Base-by-base conservation (phyloP, 1,140 invertebrate genomes). In the Glomeris maerens region DNA sequence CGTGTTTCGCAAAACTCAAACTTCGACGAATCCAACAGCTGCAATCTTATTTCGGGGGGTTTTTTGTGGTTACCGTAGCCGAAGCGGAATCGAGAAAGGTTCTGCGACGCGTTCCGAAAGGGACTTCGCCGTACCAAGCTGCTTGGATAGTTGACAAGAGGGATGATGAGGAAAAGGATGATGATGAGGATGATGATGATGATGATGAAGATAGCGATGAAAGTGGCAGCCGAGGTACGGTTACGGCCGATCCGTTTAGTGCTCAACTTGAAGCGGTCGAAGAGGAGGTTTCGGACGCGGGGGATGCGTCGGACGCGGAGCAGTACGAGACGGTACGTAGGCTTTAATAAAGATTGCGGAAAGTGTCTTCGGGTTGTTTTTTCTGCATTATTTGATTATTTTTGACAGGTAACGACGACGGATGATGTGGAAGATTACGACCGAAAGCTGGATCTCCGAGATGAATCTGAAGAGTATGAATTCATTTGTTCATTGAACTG, bases 41-140 rank as follows among this genome's bases (percentile, higher is more conserved):
- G 17, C 21, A 40, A 40, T 56, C 36, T 20, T 14, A 47, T 2
- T 7, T 10, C 4, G 22, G 14, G 7, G 4, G 3, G 17, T 53
- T 40, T 49, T 44, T 31, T 58, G 29, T 47, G 45, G 41, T 45
- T 51, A 55, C 51, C 52, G 57, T 55, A n/a, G 31, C 28, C 42
- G n/a, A 22, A 55, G 17, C 46, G 31, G 17, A 36, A 36, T 17
- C 52, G 10, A 76, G 73, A 56, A 80, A 79, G 65, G 72, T 77
- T 48, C 69, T 81, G 0, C 90, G 90, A 63, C 80, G 76, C 60
- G 81, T 95, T 23, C 91, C 90, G 0, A 89, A 91, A 69, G 93
- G 93, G 36, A 90, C 86, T 61, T 96, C 91, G 13, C 85, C 87
- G 48, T 98, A 98, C 68, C 94, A 98, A 70, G 88, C 92, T 22